A percentile compares a stretch with the other conserved stretches of the same genome.
phyloP scores from a whole-genome alignment of 1,140 invertebrate genomes.

The Tyrophagus putrescentiae region DNA sequence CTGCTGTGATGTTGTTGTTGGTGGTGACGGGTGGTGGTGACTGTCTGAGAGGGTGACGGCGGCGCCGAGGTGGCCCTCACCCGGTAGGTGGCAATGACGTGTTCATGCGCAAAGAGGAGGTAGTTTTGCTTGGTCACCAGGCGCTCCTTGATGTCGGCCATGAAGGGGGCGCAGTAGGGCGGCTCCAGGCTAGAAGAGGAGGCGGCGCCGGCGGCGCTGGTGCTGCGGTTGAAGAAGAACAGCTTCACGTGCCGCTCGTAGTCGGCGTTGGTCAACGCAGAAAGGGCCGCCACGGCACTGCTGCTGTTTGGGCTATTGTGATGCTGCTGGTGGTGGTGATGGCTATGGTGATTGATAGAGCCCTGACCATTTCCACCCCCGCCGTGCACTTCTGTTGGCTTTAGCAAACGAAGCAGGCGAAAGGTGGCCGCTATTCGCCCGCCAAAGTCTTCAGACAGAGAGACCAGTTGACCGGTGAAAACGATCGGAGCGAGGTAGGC shows the following conservation, averaged over 20 bases:
- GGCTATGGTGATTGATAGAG: too few relatives aligned
- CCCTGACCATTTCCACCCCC: too few relatives aligned
- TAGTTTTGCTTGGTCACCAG: conserved; percentile 18
- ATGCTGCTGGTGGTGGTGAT: not conserved
- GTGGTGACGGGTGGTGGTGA: not conserved
- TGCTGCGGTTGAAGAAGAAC: conserved; percentile 17
- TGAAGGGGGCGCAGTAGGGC: conserved; percentile 19
- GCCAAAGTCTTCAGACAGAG: conserved; percentile 23
- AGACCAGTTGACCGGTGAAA: conserved; percentile 24
- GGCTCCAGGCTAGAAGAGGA: too few relatives aligned
- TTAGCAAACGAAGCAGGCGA: conserved; percentile 19
- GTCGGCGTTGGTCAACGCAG: not conserved
- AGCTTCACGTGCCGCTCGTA: conserved; percentile 18
- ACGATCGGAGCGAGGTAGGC: conserved; percentile 25
- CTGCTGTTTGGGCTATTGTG: not conserved
- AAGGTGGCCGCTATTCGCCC: conserved; percentile 25
- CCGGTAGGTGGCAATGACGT: not conserved
- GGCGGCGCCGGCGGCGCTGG: not conserved
- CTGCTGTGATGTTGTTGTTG: not conserved
- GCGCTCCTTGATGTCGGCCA: conserved; percentile 1
- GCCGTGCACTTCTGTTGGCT: not conserved
- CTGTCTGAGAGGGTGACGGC: not conserved
- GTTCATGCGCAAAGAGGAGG: conserved; percentile 25
- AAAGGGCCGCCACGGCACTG: not conserved
- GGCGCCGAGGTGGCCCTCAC: not conserved